phyloP scores from a whole-genome alignment of 2,113 vertebrate genomes.

The Tetraodon nigroviridis region DNA sequence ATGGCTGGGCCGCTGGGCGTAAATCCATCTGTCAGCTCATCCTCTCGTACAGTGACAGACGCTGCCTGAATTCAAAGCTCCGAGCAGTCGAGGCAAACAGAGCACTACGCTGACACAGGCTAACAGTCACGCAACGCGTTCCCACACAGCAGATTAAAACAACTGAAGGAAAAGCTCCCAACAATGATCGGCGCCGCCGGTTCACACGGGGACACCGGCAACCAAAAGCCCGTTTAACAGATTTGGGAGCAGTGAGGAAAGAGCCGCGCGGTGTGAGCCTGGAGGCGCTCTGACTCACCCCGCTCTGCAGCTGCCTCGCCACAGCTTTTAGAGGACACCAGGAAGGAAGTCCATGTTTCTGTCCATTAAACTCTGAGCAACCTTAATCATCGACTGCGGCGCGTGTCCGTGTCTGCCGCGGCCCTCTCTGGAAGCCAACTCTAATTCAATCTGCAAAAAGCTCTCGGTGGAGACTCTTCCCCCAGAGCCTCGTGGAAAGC shows the following conservation, averaged over 20 bases:
- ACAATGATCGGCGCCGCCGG: not conserved
- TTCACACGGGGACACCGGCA: constrained; percentile 30
- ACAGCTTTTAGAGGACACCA: constrained; percentile 38
- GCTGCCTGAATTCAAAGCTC: constrained; percentile 36
- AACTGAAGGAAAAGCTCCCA: not conserved
- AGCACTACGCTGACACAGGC: constrained; percentile 15
- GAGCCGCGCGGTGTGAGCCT: constrained; percentile 27
- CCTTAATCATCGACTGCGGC: constrained; percentile 47
- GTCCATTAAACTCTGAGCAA: constrained; percentile 49
- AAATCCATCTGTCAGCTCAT: constrained; percentile 50
- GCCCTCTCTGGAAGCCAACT: constrained; percentile 11
- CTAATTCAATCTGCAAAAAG: constrained; percentile 49
- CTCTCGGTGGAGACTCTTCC: constrained; percentile 18
- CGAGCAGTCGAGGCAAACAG: constrained; percentile 45
- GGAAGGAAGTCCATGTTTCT: constrained; percentile 25
- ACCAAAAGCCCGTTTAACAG: constrained; percentile 18
- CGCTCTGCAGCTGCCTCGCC: constrained; percentile 38
- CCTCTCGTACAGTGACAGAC: constrained; percentile 46
- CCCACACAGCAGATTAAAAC: not conserved
- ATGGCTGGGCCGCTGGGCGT: constrained; percentile 33
- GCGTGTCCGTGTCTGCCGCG: constrained; percentile 17
- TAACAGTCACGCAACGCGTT: too few relatives aligned
- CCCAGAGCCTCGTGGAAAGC: not conserved
- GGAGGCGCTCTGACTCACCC: constrained; percentile 54
- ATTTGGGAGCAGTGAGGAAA: constrained; percentile 43